These are phyloP conservation scores for Aegotheles bennettii DNA, from an alignment of 2,113 vertebrate species.

Conservation along the genomic window DNA sequence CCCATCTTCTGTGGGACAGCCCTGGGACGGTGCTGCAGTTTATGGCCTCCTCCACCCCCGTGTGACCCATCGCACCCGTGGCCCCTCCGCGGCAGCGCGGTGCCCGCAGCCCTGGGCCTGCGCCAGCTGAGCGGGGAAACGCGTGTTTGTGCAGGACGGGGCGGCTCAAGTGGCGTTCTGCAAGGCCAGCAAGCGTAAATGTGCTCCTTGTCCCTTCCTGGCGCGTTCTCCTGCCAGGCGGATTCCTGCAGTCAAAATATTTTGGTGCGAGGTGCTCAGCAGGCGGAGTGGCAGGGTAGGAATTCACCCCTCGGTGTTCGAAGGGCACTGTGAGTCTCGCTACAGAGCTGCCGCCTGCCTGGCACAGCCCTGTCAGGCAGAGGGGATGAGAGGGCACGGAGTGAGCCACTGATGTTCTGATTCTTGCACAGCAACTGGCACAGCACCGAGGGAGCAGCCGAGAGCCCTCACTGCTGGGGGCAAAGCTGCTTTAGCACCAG, in stretches of 20 bases:
- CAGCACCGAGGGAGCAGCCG: not conserved
- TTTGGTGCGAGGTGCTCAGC: not conserved
- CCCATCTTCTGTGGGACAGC: not conserved
- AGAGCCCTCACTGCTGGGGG: not conserved
- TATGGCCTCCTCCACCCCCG: not conserved
- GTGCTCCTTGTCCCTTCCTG: not conserved
- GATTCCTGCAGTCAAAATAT: not conserved
- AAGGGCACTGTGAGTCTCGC: not conserved
- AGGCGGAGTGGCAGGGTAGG: not conserved
- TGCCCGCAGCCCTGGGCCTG: not conserved
- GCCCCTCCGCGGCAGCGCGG: not conserved
- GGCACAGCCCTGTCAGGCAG: rapidly evolving
- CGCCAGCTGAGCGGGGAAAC: not conserved
- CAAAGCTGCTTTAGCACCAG: not conserved
- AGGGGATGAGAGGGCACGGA: not conserved
- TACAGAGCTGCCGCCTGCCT: not conserved
- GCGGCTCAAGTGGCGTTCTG: not conserved
- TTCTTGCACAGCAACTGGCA: not conserved
- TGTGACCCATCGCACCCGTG: rapidly evolving
- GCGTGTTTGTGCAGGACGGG: not conserved
- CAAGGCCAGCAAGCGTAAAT: not conserved
- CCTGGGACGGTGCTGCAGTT: rapidly evolving
- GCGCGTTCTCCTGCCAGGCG: not conserved
- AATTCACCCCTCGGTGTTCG: not conserved
- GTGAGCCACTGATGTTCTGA: rapidly evolving